Evolutionary conservation across 1,140 invertebrate genomes (phyloP).

Genomic region (Streblospio benedicti): DNA sequence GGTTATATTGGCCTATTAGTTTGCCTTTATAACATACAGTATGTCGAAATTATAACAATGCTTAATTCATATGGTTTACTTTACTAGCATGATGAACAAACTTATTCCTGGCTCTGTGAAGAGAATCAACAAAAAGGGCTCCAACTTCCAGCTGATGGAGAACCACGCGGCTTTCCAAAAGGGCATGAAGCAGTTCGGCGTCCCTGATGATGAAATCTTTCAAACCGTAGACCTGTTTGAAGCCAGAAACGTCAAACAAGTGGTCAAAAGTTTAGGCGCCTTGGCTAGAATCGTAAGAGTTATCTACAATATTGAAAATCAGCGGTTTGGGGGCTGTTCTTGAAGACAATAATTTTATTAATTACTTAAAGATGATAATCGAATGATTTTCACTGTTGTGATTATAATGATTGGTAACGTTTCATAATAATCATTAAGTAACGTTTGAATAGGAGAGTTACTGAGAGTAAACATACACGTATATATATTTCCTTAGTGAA

Average conservation of each 20-base stretch:
- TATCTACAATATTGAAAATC: background rate
- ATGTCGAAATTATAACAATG: background rate
- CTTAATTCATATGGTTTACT: background rate
- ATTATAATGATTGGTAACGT: no score
- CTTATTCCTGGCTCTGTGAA: constrained; percentile 67
- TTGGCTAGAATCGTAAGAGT: constrained; percentile 76
- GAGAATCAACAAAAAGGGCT: constrained; percentile 80
- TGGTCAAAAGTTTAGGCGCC: constrained; percentile 77
- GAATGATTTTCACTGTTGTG: no score
- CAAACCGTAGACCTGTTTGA: constrained; percentile 90
- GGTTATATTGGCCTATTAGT: no score
- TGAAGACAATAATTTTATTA: no score
- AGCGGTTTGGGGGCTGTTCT: no score
- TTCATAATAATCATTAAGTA: no score
- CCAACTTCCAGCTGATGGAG: constrained; percentile 92
- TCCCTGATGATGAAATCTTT: constrained; percentile 81
- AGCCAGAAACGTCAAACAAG: constrained; percentile 81
- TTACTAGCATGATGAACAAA: constrained; percentile 69
- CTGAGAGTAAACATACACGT: no score
- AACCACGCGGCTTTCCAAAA: constrained; percentile 85
- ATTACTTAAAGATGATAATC: no score
- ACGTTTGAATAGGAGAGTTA: no score
- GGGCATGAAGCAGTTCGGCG: constrained; percentile 66
- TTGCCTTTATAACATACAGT: no score
- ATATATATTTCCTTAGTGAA: no score